A percentile compares a stretch with the other conserved stretches of the same genome.
Evolutionary conservation across 2,113 vertebrate genomes (phyloP).

Genomic region (Uria lomvia): DNA sequence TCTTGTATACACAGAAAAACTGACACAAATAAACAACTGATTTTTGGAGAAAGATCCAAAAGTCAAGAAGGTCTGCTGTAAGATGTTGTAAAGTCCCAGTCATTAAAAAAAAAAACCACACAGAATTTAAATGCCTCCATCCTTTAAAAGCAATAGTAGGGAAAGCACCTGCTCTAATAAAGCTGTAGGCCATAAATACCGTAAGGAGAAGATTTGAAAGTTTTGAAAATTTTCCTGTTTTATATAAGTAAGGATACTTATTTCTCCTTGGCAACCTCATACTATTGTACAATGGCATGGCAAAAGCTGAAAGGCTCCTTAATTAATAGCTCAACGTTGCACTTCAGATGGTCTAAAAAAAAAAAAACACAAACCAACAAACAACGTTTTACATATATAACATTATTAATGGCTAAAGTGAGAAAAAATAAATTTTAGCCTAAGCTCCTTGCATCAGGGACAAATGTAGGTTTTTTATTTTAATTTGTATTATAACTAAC

Average conservation of each 20-base stretch:
- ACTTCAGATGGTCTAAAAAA: not conserved
- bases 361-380: not conserved
- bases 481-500: not conserved
- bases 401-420: not conserved
- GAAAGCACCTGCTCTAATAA: not conserved
- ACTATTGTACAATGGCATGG: not conserved
- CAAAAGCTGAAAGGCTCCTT: not conserved
- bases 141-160: not conserved
- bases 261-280: not conserved
- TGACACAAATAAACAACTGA: not conserved
- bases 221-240: not conserved
- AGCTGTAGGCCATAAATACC: not conserved
- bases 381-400: not conserved
- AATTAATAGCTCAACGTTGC: not conserved
- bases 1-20: not conserved
- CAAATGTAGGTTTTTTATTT: not conserved
- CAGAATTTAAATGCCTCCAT: not conserved
- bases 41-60: not conserved
- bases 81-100: not conserved
- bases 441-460: not conserved
- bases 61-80: not conserved
- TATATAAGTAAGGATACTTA: not conserved
- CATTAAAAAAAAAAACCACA: not conserved
- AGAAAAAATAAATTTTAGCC: not conserved
- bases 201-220: not conserved